Conservation (phyloP, 2,113 vertebrate species). For the Amblyornis subalaris region DNA sequence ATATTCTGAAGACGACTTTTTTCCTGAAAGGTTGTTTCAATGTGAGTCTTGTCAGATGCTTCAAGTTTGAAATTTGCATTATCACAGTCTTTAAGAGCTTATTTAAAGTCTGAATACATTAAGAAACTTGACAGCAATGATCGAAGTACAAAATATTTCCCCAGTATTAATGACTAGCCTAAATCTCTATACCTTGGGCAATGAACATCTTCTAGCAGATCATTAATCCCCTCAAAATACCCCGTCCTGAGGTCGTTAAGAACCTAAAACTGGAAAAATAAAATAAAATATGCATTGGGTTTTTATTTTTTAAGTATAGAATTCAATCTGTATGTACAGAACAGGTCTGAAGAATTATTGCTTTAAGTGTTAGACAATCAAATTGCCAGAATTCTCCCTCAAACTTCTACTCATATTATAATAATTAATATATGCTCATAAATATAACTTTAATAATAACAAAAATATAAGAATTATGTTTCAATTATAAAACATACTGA, state of each 20-base stretch:
- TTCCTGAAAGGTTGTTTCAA: background rate
- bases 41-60: background rate
- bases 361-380: background rate
- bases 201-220: conserved; percentile 14
- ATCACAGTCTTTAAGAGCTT: background rate
- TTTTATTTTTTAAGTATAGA: background rate
- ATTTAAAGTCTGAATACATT: conserved; percentile 20
- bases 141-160: conserved; percentile 37
- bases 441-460: background rate
- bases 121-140: conserved; percentile 44
- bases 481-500: conserved; percentile 17
- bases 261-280: conserved; percentile 37
- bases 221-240: conserved; percentile 34
- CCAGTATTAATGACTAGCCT: conserved; percentile 37
- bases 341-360: background rate
- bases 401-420: background rate
- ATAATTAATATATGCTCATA: conserved; percentile 17
- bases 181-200: background rate
- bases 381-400: conserved; percentile 11
- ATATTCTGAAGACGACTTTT: background rate
- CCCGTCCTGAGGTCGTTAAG: conserved; percentile 1
- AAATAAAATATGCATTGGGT: background rate
- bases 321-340: background rate
- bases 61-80: conserved; percentile 24
- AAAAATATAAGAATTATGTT: background rate